These are phyloP conservation scores for Scomber scombrus DNA, from an alignment of 2,113 vertebrate species.

Conservation along the genomic window DNA sequence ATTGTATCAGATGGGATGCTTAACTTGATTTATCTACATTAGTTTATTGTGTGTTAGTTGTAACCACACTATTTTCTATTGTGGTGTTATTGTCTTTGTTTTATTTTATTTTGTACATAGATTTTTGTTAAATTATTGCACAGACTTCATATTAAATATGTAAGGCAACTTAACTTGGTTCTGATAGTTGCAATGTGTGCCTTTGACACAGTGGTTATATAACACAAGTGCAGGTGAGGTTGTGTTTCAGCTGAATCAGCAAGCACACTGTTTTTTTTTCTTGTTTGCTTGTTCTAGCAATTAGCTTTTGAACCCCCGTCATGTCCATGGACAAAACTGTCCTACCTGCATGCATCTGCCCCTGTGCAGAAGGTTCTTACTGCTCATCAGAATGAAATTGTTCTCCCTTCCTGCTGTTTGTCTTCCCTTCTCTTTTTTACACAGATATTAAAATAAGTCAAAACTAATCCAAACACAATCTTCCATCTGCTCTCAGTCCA, in stretches of 20 bases:
- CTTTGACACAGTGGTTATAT: conserved; percentile 34
- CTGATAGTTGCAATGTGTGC: not conserved
- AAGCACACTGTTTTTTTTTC: conserved; percentile 20
- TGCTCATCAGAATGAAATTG: conserved; percentile 21
- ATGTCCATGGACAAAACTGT: conserved; percentile 55
- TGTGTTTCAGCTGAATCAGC: conserved; percentile 66
- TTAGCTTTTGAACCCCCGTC: conserved; percentile 56
- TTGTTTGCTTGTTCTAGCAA: conserved; percentile 59
- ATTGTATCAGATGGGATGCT: not conserved
- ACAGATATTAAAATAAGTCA: conserved; percentile 22
- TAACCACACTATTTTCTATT: not conserved
- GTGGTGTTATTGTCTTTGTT: not conserved
- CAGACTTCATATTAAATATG: not conserved
- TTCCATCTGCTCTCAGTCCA: conserved; percentile 66
- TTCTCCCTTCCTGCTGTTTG: conserved; percentile 7
- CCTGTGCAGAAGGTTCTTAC: conserved; percentile 3
- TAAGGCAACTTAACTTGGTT: too few species aligned
- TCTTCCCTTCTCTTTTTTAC: conserved; percentile 11
- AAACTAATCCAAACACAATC: conserved; percentile 34
- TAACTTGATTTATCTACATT: conserved; percentile 4
- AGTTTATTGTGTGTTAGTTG: not conserved
- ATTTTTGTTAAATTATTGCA: conserved; percentile 9
- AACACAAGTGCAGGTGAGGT: conserved; percentile 47
- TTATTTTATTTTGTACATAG: not conserved
- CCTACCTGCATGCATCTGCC: conserved; percentile 43